Conservation (phyloP, 1,140 invertebrate species). For the Trinorchestia longiramus region DNA sequence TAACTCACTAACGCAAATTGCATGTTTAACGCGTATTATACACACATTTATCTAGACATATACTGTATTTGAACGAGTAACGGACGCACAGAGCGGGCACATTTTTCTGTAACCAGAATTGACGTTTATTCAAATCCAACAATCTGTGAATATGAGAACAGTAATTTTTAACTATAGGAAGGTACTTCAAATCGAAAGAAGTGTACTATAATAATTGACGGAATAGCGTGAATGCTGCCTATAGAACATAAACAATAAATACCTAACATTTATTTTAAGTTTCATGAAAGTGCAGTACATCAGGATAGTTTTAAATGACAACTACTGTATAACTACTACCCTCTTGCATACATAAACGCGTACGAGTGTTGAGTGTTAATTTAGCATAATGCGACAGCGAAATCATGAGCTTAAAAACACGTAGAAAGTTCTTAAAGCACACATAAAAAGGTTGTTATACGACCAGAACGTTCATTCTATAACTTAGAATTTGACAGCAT, state of each 20-base stretch:
- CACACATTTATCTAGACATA: too few species aligned
- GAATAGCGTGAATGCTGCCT: not conserved
- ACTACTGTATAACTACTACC: not conserved
- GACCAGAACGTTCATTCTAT: not conserved
- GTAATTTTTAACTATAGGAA: not conserved
- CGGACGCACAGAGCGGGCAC: too few species aligned
- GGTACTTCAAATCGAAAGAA: not conserved
- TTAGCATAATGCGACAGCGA: not conserved
- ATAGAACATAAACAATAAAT: not conserved
- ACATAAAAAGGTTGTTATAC: not conserved
- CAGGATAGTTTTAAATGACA: not conserved
- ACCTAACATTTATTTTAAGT: not conserved
- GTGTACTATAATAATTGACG: not conserved
- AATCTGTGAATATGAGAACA: not conserved
- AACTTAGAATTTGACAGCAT: not conserved
- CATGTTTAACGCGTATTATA: too few species aligned
- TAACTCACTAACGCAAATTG: too few species aligned
- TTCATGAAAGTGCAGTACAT: not conserved
- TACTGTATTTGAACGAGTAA: too few species aligned
- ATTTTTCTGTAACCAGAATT: too few species aligned
- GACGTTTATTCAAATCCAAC: too few species aligned
- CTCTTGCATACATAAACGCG: not conserved
- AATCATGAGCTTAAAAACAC: not conserved
- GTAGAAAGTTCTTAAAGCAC: not conserved
- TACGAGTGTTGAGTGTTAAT: not conserved